Conservation (phyloP, 2,113 vertebrate genomes). For the Odontesthes bonariensis region DNA sequence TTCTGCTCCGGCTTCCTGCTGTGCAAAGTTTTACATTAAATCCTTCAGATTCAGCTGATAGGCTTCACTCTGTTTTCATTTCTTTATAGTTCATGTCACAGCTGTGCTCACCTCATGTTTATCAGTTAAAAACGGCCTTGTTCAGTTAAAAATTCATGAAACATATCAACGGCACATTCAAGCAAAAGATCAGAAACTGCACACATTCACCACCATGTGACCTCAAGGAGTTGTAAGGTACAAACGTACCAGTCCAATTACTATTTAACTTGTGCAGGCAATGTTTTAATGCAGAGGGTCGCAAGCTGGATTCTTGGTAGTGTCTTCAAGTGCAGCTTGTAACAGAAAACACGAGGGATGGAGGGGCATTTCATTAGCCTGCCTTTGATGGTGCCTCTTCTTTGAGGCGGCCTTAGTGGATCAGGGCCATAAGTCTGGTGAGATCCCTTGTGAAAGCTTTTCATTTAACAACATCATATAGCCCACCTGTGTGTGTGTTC, state of each 20-base stretch:
- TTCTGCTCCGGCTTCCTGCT: no score
- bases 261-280: slow-evolving; percentile 8
- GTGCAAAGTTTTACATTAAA: no score
- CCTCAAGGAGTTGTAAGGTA: neutral
- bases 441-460: neutral
- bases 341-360: neutral
- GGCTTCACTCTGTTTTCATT: no score
- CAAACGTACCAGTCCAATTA: slow-evolving; percentile 12
- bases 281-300: slow-evolving; percentile 4
- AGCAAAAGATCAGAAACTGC: no score
- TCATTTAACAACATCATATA: neutral
- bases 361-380: neutral
- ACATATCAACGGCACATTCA: no score
- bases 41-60: no score
- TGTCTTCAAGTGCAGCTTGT: slow-evolving; percentile 8
- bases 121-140: no score
- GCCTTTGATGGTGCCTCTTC: neutral
- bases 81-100: no score
- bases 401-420: slow-evolving; percentile 9
- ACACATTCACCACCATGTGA: no score
- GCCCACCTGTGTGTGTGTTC: neutral
- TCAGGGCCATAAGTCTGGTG: neutral
- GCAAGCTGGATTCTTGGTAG: neutral
- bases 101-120: no score
- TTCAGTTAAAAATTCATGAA: no score